Evolutionary conservation across 53 echinoderm and acorn worm genomes (phyloP).

Genomic region (Actinopyga echinites): DNA sequence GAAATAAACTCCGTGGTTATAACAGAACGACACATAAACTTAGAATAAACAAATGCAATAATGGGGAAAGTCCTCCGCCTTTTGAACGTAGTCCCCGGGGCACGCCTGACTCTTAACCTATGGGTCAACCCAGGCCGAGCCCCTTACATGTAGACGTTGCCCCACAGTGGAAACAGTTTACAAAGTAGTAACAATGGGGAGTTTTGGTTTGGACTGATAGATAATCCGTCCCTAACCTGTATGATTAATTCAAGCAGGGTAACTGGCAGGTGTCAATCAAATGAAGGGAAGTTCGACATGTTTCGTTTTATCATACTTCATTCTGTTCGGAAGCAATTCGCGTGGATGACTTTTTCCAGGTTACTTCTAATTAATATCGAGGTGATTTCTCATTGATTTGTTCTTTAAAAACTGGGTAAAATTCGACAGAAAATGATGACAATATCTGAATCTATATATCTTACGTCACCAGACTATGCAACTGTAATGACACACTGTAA

Average conservation of each 20-base stretch:
- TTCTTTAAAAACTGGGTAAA: no score
- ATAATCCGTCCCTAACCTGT: constrained; percentile 15
- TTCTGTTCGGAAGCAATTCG: no score
- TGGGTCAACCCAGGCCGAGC: constrained; percentile 10
- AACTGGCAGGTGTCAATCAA: constrained; percentile 33
- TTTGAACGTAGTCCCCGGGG: constrained; percentile 14
- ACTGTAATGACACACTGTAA: no score
- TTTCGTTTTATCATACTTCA: no score
- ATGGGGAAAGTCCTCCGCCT: constrained; percentile 19
- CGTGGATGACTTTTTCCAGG: no score
- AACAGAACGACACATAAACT: background rate
- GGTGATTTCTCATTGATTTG: no score
- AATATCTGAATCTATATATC: no score
- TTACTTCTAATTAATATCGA: no score
- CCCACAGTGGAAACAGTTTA: constrained; percentile 31
- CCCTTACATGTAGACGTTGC: constrained; percentile 18
- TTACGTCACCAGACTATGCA: no score
- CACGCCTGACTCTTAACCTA: constrained; percentile 29
- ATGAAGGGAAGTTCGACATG: background rate
- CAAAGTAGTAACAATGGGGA: constrained; percentile 15
- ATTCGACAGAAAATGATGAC: no score
- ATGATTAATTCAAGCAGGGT: constrained; percentile 1
- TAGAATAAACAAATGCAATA: constrained; percentile 28
- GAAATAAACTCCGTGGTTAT: no score
- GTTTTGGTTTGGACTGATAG: constrained; percentile 17